Evolutionary conservation across 2,797 vertebrate species (phyloP).

Genomic region (Tolypeutes matacus): DNA sequence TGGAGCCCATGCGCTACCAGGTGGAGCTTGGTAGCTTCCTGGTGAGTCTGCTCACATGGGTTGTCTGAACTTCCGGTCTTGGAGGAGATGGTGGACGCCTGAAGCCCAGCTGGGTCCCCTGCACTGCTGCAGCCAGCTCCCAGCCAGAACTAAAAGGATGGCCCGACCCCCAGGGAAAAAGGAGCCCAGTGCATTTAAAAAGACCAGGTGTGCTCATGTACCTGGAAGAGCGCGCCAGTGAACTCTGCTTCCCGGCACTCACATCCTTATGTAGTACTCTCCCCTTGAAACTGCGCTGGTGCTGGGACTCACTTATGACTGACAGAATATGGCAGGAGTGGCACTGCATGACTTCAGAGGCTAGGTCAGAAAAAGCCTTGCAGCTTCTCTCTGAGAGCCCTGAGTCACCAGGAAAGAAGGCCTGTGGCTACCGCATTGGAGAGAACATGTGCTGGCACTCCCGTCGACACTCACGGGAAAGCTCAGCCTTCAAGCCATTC

Average conservation of each 20-base stretch:
- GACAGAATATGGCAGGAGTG: background rate
- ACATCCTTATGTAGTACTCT: background rate
- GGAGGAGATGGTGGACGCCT: background rate
- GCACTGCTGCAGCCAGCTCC: background rate
- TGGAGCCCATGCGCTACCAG: background rate
- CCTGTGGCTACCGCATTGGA: background rate
- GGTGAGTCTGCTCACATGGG: background rate
- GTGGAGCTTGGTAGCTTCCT: background rate
- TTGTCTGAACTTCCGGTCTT: background rate
- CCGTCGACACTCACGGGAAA: background rate
- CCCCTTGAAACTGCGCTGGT: background rate
- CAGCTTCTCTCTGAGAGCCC: background rate
- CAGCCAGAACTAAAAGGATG: constrained; percentile 8
- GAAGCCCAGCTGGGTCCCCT: background rate
- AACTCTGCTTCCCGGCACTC: background rate
- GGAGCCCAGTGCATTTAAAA: background rate
- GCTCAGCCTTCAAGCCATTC: background rate
- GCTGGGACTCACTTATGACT: background rate
- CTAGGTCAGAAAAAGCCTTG: background rate
- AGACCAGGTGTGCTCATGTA: background rate
- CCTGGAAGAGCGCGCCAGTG: background rate
- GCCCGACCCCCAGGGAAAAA: background rate
- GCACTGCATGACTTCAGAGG: background rate
- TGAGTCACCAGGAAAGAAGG: background rate
- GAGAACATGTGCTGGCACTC: background rate